phyloP scores from a whole-genome alignment of 2,113 vertebrate species.

The Hiodon tergisus region DNA sequence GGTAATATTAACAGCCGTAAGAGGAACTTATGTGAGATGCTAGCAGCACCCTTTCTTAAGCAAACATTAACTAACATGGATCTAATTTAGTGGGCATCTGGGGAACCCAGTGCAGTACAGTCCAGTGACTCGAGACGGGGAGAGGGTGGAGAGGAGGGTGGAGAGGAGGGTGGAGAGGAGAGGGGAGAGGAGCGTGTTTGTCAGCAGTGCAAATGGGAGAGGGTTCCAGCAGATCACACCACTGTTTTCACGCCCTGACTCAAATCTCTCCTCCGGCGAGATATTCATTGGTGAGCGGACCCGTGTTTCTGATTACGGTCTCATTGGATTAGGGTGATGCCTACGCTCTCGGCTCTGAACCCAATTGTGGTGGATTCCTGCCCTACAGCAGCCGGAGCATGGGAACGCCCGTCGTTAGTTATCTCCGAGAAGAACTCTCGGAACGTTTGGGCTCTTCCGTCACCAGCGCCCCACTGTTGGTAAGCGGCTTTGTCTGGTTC shows the following conservation, averaged over 20 bases:
- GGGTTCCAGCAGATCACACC: conserved; percentile 36
- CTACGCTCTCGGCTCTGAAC: conserved; percentile 41
- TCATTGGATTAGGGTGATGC: conserved; percentile 45
- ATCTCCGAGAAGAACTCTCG: too few relatives aligned
- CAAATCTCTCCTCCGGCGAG: conserved; percentile 54
- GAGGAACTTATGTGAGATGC: neutral
- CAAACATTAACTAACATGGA: conserved; percentile 21
- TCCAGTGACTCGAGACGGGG: too few relatives aligned
- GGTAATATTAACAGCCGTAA: neutral
- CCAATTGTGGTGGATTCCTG: conserved; percentile 44
- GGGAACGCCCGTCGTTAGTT: neutral
- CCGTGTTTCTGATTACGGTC: conserved; percentile 56
- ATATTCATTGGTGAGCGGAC: conserved; percentile 60
- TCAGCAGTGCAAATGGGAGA: conserved; percentile 11
- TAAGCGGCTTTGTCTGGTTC: too few relatives aligned
- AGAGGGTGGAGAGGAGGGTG: too few relatives aligned
- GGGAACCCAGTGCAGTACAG: too few relatives aligned
- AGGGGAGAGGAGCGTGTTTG: too few relatives aligned
- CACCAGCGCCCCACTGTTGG: too few relatives aligned
- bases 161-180: too few relatives aligned
- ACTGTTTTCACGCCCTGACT: conserved; percentile 48
- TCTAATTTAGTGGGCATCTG: too few relatives aligned
- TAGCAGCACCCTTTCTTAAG: conserved; percentile 5
- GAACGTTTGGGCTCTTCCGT: too few relatives aligned
- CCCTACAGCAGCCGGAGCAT: conserved; percentile 45